These are phyloP conservation scores for Pseudanteris insignis DNA, from an alignment of 2,888 invertebrate species.

Conservation along the genomic window DNA sequence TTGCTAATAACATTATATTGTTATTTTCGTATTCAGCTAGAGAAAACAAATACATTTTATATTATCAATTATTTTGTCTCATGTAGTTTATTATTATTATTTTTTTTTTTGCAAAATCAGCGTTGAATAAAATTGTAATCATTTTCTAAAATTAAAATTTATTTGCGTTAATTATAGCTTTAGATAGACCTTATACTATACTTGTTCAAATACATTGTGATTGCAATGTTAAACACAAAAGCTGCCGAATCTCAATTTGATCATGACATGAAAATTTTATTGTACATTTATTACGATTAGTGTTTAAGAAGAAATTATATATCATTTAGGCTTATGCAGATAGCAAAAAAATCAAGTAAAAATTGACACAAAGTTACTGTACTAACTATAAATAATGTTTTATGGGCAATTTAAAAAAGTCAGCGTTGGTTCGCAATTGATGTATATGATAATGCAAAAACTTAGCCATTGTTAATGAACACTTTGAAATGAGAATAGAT, in stretches of 20 bases:
- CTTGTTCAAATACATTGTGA: too few relatives aligned
- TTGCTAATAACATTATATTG: too few relatives aligned
- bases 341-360: slow-evolving; percentile 13
- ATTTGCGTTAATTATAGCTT: too few relatives aligned
- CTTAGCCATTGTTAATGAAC: slow-evolving; percentile 49
- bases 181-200: too few relatives aligned
- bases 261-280: slow-evolving; percentile 18
- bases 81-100: too few relatives aligned
- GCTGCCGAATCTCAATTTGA: slow-evolving; percentile 25
- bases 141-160: too few relatives aligned
- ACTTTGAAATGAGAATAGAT: slow-evolving; percentile 48
- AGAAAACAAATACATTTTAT: too few relatives aligned
- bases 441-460: slow-evolving; percentile 21
- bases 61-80: too few relatives aligned
- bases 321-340: slow-evolving; percentile 19
- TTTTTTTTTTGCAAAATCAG: too few relatives aligned
- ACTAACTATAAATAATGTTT: slow-evolving; percentile 24
- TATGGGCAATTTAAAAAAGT: slow-evolving; percentile 14
- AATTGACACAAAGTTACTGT: slow-evolving; percentile 11
- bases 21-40: too few relatives aligned
- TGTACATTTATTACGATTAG: slow-evolving; percentile 29
- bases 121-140: too few relatives aligned
- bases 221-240: too few relatives aligned
- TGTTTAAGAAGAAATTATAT: slow-evolving; percentile 20
- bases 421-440: slow-evolving; percentile 8